Percentiles rank a stretch among this genome's conserved stretches.
These are phyloP conservation scores for Leptinotarsa peninsularis DNA, from an alignment of 2,888 invertebrate genomes.

Conservation along the genomic window DNA sequence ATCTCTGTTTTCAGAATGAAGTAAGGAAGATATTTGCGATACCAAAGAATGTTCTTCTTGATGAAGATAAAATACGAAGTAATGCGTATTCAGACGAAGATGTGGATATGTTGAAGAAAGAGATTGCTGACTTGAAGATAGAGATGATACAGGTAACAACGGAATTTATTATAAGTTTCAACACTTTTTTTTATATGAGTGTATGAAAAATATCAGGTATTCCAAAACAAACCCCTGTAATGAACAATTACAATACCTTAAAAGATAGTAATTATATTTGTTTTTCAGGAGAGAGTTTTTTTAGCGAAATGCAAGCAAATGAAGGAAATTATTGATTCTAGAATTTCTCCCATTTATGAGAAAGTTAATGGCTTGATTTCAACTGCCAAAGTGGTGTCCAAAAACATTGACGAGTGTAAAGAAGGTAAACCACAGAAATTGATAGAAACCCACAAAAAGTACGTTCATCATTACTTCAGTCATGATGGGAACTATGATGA, in stretches of 20 bases:
- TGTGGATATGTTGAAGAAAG: conserved; percentile 30
- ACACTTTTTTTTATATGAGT: no score
- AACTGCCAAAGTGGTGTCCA: conserved; percentile 23
- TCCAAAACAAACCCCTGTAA: no score
- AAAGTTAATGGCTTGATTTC: conserved; percentile 33
- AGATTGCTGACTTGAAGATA: conserved; percentile 34
- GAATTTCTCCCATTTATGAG: conserved; percentile 31
- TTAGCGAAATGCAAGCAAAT: conserved; percentile 37
- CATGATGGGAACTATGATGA: background rate
- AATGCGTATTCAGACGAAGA: conserved; percentile 35
- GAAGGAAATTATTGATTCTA: conserved; percentile 35
- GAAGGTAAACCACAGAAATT: conserved; percentile 29
- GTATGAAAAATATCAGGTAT: no score
- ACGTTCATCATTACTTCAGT: conserved; percentile 29
- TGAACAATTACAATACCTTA: background rate
- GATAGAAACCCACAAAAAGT: conserved; percentile 22
- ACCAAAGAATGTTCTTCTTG: conserved; percentile 40
- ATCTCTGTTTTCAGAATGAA: conserved; percentile 36
- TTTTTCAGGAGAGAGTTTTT: conserved; percentile 42
- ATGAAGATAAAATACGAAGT: conserved; percentile 34
- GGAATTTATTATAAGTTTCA: no score
- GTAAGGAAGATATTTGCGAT: conserved; percentile 39
- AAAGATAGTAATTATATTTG: background rate
- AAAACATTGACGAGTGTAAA: conserved; percentile 6
- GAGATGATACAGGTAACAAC: conserved; percentile 34